These are phyloP conservation scores for Daboia siamensis DNA, from an alignment of 2,113 vertebrate species.

Conservation along the genomic window DNA sequence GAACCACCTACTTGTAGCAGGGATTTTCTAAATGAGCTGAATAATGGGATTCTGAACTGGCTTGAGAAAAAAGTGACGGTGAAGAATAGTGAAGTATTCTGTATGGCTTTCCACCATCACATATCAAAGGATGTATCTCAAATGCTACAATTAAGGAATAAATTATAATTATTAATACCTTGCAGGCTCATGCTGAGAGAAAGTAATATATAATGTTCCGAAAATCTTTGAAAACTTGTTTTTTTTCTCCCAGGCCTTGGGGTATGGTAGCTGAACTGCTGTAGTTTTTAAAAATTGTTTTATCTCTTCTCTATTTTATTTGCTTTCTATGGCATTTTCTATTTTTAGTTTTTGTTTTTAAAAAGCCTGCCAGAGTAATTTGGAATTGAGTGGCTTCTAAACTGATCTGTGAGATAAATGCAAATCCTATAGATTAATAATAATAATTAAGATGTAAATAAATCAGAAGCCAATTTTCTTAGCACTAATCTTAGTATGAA, in stretches of 20 bases:
- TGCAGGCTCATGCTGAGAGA: neutral
- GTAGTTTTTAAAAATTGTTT: neutral
- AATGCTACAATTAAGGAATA: conserved; percentile 1
- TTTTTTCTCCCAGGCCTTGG: neutral
- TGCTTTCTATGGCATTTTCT: neutral
- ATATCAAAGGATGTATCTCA: conserved; percentile 22
- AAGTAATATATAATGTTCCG: neutral
- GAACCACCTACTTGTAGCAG: neutral
- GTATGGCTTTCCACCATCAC: conserved; percentile 6
- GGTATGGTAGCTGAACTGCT: neutral
- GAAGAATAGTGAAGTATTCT: neutral
- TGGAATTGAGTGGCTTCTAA: neutral
- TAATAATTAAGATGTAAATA: neutral
- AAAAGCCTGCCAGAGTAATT: neutral
- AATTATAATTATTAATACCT: neutral
- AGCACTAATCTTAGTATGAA: neutral
- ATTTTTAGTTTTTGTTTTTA: neutral
- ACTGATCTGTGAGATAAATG: neutral
- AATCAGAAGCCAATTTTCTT: conserved; percentile 45
- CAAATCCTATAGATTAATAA: neutral
- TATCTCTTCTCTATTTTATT: neutral
- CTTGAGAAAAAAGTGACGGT: neutral
- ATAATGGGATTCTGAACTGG: conserved; percentile 8
- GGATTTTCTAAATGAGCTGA: conserved; percentile 1
- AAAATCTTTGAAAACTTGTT: neutral